Percentiles rank a stretch among this genome's conserved stretches.
Conservation (phyloP, 1,140 invertebrate genomes). For the Camponotus pennsylvanicus region DNA sequence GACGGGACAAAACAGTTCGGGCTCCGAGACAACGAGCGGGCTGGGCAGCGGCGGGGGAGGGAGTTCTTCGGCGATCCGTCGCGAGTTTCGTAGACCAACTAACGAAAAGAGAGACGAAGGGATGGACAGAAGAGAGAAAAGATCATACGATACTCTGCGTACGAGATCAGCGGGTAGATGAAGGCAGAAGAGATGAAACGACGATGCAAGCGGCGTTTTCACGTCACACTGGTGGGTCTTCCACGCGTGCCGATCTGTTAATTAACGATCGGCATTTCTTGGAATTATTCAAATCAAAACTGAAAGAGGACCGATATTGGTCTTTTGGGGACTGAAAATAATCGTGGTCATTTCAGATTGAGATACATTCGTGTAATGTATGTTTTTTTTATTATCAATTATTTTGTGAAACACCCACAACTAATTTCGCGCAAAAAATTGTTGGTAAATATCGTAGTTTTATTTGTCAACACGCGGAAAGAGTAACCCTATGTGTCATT, state of each 20-base stretch:
- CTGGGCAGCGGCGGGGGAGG: constrained; percentile 5
- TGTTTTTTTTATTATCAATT: not conserved
- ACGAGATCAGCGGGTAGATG: constrained; percentile 51
- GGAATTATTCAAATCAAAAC: constrained; percentile 33
- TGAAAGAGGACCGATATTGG: not conserved
- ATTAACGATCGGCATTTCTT: constrained; percentile 83
- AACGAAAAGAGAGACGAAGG: constrained; percentile 42
- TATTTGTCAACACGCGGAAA: not conserved
- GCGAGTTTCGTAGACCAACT: constrained; percentile 75
- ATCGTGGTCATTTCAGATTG: not conserved
- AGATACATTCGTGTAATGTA: not conserved
- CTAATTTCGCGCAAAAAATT: not conserved
- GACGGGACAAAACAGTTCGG: constrained; percentile 84
- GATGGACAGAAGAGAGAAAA: constrained; percentile 3
- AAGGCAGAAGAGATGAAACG: constrained; percentile 26
- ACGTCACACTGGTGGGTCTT: constrained; percentile 60
- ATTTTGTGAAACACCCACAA: not conserved
- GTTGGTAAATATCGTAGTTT: constrained; percentile 25
- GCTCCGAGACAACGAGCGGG: constrained; percentile 78
- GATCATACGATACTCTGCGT: constrained; percentile 25
- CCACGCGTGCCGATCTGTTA: constrained; percentile 83
- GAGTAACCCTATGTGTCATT: not conserved
- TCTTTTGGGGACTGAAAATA: not conserved
- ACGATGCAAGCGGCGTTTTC: constrained; percentile 63
- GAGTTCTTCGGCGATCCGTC: constrained; percentile 44